These are phyloP conservation scores for Periophthalmus magnuspinnatus DNA, from an alignment of 2,797 vertebrate species.

Conservation along the genomic window DNA sequence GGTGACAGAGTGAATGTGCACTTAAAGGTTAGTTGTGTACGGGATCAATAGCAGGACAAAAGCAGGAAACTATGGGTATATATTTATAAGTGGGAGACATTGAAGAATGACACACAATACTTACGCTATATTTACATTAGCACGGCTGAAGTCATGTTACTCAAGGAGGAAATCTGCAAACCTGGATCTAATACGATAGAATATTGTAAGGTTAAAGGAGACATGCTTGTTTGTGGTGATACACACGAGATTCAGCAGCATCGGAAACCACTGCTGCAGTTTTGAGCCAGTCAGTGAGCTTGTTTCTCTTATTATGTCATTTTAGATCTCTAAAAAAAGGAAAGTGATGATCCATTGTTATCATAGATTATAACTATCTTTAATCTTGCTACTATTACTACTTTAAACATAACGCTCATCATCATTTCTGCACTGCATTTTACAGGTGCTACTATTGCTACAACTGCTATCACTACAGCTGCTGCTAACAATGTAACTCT, in stretches of 20 bases:
- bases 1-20: slow-evolving; percentile 10
- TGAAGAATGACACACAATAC: not conserved
- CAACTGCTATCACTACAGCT: not conserved
- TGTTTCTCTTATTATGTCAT: too few relatives aligned
- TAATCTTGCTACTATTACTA: not conserved
- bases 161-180: not conserved
- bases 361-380: too few relatives aligned
- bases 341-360: too few relatives aligned
- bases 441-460: not conserved
- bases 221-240: too few relatives aligned
- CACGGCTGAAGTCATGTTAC: not conserved
- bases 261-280: too few relatives aligned
- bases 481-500: not conserved
- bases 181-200: too few relatives aligned
- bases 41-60: slow-evolving; percentile 30
- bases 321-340: too few relatives aligned
- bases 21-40: slow-evolving; percentile 26
- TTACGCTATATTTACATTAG: not conserved
- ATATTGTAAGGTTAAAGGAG: too few relatives aligned
- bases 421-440: not conserved
- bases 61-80: not conserved
- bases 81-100: not conserved
- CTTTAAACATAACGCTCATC: not conserved
- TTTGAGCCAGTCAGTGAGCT: too few relatives aligned
- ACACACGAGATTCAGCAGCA: too few relatives aligned